Evolutionary conservation across 37 sponge, comb jelly and placozoan genomes (phyloP).

Genomic region (Ianthella basta): DNA sequence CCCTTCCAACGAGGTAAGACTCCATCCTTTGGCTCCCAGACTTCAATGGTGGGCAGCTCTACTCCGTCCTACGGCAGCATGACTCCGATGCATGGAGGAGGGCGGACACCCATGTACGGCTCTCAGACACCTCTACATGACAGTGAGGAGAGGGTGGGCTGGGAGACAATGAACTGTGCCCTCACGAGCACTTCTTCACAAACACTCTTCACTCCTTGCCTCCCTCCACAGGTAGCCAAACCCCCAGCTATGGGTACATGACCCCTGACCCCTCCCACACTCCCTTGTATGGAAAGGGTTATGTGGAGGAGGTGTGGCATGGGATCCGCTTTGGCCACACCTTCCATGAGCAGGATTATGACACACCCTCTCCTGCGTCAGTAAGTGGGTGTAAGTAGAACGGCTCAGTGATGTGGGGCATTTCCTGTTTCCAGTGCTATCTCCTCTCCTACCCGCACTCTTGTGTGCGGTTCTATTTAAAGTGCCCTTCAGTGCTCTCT

Average conservation of each 20-base stretch:
- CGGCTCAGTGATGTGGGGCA: no score
- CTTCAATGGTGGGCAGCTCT: constrained; percentile 86
- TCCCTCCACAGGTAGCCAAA: constrained; percentile 69
- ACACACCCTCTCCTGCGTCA: constrained; percentile 20
- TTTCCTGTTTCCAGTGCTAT: no score
- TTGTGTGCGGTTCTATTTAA: no score
- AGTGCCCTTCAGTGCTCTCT: constrained; percentile 35
- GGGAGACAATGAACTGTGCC: no score
- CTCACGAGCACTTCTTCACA: no score
- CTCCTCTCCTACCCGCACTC: no score
- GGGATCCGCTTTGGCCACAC: constrained; percentile 93
- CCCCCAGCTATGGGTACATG: constrained; percentile 89
- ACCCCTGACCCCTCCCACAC: constrained; percentile 96
- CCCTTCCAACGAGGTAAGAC: constrained; percentile 69
- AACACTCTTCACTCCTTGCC: background rate
- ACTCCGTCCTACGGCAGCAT: constrained; percentile 84
- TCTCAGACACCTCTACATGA: no score
- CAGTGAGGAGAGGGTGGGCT: no score
- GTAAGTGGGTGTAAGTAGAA: background rate
- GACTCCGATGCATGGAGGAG: no score
- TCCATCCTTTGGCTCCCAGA: constrained; percentile 80
- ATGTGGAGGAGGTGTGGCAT: constrained; percentile 72
- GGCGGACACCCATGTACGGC: no score
- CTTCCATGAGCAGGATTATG: constrained; percentile 50
- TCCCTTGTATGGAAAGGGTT: constrained; percentile 76